phyloP scores from a whole-genome alignment of 2,113 vertebrate species.

The Phycodurus eques region DNA sequence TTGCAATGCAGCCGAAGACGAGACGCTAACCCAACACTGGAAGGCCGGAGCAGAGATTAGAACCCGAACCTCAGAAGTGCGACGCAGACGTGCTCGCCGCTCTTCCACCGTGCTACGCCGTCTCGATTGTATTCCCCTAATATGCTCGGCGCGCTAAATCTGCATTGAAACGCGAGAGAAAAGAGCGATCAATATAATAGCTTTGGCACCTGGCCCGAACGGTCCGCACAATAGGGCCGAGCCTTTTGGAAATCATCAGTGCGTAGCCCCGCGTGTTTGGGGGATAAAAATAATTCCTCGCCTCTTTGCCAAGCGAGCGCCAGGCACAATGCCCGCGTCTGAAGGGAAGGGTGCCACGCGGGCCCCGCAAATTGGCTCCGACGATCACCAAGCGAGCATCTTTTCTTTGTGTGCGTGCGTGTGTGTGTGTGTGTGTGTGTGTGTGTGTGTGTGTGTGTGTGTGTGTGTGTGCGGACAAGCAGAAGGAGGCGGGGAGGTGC shows the following conservation, averaged over 20 bases:
- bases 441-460: not conserved
- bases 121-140: conserved; percentile 74
- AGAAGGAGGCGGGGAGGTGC: conserved; percentile 46
- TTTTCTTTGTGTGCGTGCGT: conserved; percentile 1
- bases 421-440: conserved; percentile 55
- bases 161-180: conserved; percentile 76
- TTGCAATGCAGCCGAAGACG: conserved; percentile 20
- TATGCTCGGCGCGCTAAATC: conserved; percentile 76
- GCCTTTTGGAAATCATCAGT: conserved; percentile 77
- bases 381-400: conserved; percentile 75
- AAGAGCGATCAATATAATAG: conserved; percentile 83
- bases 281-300: conserved; percentile 78
- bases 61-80: conserved; percentile 3
- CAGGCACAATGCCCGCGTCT: conserved; percentile 78
- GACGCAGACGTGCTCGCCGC: conserved; percentile 48
- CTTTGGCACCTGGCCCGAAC: conserved; percentile 76
- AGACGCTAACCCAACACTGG: not conserved
- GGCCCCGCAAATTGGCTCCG: conserved; percentile 79
- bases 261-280: conserved; percentile 73
- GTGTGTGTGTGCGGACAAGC: conserved; percentile 46
- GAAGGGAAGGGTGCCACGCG: conserved; percentile 79
- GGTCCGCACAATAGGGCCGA: conserved; percentile 73
- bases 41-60: not conserved
- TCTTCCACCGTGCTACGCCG: conserved; percentile 32
- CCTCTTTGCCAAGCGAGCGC: conserved; percentile 75